Evolutionary conservation across 2,888 invertebrate genomes (phyloP), one percentile per base, ranked within the genome.

Genomic region (Elmis aenea): DNA sequence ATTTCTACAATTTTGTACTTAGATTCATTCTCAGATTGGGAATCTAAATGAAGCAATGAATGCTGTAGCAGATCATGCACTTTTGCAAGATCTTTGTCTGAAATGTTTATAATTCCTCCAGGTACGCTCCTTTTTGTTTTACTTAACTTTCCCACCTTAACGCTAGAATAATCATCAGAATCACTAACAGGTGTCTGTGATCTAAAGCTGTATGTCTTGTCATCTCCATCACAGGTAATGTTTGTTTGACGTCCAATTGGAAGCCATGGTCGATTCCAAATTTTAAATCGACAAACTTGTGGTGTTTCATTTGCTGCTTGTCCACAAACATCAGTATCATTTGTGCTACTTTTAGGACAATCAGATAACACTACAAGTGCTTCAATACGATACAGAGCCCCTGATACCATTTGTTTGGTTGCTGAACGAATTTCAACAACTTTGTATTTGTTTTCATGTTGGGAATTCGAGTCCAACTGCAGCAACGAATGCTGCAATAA

Each of bases 191-290:
- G 13, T 9, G 70, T 18, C 69, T 42, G 11, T 26, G 27, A 33
- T 13, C 33, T 16, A 29, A 37, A 35, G 23, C 38, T 32, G 13
- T 42, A 26, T n/a, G 35, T 21, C 2, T 36, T 33, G 8, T 32
- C 20, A 6, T 39, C 34, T 9, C 43, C 44, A 27, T 60, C 61
- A 39, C 70, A 71, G 22, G 62, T 58, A 20, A 70, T 69, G 5
- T 53, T 46, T 2, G 71, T 54, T 58, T 70, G 62, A 38, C 59
- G 64, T 2, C 66, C 66, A 25, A 71, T 67, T 28, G 61, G 33
- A 14, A 75, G 45, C 79, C 79, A 80, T 1, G 75, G 71, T 51
- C 70, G 69, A 30, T 77, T 73, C 78, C 77, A 79, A 13, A 79
- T 64, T 24, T 59, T 47, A 13, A 78, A 54, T 14, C 67, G 46